These are phyloP conservation scores for Phodopus roborovskii DNA, from an alignment of 2,113 vertebrate species.

Conservation along the genomic window DNA sequence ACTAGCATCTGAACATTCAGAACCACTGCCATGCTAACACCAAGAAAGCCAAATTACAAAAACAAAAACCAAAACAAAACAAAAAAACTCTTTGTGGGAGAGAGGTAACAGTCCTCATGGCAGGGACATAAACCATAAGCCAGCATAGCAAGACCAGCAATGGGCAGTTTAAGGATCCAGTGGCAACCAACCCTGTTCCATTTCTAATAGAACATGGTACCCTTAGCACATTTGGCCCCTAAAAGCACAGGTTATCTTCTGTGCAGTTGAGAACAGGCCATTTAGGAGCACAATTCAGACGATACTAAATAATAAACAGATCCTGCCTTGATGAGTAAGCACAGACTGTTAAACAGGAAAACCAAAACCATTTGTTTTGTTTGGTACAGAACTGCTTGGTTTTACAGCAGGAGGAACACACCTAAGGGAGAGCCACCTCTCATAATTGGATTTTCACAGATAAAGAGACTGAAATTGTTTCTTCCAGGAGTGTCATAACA, in stretches of 20 bases:
- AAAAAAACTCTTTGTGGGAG: background rate
- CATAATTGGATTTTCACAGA: constrained; percentile 16
- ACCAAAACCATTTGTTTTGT: background rate
- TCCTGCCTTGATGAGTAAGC: background rate
- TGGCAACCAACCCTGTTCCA: background rate
- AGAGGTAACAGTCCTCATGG: background rate
- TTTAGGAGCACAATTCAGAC: background rate
- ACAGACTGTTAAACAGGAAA: background rate
- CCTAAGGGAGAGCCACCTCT: background rate
- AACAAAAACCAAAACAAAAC: background rate
- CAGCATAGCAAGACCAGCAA: background rate
- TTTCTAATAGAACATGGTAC: constrained; percentile 47
- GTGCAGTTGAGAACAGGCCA: background rate
- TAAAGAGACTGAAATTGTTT: constrained; percentile 27
- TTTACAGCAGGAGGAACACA: background rate
- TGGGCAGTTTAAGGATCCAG: background rate
- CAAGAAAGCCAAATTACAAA: constrained; percentile 9
- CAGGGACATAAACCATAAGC: background rate
- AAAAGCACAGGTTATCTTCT: constrained; percentile 22
- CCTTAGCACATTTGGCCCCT: background rate
- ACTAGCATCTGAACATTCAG: background rate
- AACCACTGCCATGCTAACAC: background rate
- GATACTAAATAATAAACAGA: background rate
- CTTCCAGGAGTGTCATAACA: constrained; percentile 14
- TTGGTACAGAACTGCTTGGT: background rate